phyloP scores from a whole-genome alignment of 2,888 invertebrate species.

The Achlya flavicornis region DNA sequence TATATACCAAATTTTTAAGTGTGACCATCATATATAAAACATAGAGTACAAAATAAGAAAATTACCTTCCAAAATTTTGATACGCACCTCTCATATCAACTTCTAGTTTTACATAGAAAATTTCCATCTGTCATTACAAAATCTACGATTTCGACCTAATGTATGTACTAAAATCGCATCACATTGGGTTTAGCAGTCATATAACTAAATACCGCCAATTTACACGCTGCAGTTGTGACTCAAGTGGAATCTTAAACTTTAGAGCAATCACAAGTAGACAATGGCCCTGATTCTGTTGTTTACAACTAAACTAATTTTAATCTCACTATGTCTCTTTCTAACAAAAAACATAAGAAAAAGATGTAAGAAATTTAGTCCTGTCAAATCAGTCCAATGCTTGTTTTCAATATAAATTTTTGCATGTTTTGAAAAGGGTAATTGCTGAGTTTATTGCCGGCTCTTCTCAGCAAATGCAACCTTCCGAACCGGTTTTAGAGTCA shows the following conservation, averaged over 20 bases:
- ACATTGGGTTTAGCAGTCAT: background rate
- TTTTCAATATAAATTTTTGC: no score
- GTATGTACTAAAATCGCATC: background rate
- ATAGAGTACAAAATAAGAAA: background rate
- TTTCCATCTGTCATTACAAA: constrained; percentile 7
- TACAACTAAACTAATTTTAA: no score
- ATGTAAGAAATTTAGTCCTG: no score
- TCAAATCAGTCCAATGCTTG: no score
- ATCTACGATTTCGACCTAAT: constrained; percentile 5
- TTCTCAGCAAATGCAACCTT: no score
- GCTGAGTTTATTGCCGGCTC: no score
- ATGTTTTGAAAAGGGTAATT: no score
- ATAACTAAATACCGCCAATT: background rate
- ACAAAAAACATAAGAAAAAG: no score
- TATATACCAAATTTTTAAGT: background rate
- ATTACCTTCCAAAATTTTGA: background rate
- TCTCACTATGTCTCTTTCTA: no score
- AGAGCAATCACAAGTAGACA: no score
- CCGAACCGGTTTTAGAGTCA: no score
- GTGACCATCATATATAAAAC: background rate
- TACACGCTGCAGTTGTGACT: background rate
- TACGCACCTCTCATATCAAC: constrained; percentile 5
- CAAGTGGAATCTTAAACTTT: background rate
- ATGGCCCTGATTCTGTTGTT: no score
- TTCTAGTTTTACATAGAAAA: constrained; percentile 1